These are phyloP conservation scores for Reticulitermes lucifugus DNA, from an alignment of 2,888 invertebrate species.

Conservation along the genomic window DNA sequence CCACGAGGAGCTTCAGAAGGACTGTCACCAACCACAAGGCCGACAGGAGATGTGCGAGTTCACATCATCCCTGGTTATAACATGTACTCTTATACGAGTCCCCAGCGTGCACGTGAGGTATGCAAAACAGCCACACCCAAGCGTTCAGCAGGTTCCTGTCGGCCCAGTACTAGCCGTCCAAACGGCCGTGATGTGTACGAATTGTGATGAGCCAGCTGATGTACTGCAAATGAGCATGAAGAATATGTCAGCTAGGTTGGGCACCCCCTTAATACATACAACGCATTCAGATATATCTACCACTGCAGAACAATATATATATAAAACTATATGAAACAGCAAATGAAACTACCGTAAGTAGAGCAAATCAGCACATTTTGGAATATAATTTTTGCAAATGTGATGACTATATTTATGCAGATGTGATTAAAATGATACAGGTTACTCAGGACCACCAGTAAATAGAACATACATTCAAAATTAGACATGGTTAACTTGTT, in stretches of 20 bases:
- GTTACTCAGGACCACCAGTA: too few species aligned
- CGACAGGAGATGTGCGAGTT: constrained; percentile 75
- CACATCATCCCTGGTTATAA: constrained; percentile 80
- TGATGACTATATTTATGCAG: too few species aligned
- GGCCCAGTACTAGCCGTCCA: constrained; percentile 62
- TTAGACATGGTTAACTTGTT: too few species aligned
- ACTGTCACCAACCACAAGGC: constrained; percentile 62
- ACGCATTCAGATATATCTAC: neutral
- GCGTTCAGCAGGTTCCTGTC: constrained; percentile 58
- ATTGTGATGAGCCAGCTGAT: constrained; percentile 17
- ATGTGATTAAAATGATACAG: too few species aligned
- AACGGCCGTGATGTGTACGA: constrained; percentile 70
- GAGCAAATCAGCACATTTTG: too few species aligned
- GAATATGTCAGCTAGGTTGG: neutral
- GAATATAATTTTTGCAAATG: too few species aligned
- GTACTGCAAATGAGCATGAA: neutral
- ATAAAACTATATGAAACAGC: too few species aligned
- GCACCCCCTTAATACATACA: neutral
- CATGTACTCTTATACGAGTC: constrained; percentile 73
- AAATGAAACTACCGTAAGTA: too few species aligned
- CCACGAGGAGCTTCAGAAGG: constrained; percentile 62
- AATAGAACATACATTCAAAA: too few species aligned
- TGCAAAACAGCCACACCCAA: constrained; percentile 54
- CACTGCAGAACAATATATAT: too few species aligned
- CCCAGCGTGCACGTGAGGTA: constrained; percentile 64